Evolutionary conservation across 2,888 invertebrate genomes (phyloP), one percentile per base, ranked within the genome.

Genomic region (Incurvaria masculella): DNA sequence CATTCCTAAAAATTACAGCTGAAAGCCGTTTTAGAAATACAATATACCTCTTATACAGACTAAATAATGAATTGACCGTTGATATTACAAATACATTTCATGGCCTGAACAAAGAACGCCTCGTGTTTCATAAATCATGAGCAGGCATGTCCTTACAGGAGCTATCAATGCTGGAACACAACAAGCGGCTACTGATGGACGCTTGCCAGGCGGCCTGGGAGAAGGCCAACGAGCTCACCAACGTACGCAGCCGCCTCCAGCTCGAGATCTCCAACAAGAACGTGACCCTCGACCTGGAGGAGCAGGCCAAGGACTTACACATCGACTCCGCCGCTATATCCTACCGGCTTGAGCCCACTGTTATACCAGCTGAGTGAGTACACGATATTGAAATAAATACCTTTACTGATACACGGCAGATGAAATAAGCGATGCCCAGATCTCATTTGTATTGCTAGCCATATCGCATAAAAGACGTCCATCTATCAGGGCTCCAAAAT

Each of bases 181-280:
- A 71, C 54, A 78, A 74, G 51, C 70, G 78, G 1, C 63, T 65
- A 1, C 59, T 80, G 2, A 73, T 68, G 2, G 75, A 79, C 52
- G 65, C 72, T 0, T 78, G 78, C 52, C 72, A 73, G 53, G 69
- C 71, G 70, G 86, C 89, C 1, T 91, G 91, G 89, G 87, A 90
- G 61, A 91, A 90, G 64, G 66, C 91, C 2, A 88, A 88, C 56
- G 84, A 87, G 33, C 66, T 93, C 14, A 85, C 86, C 54, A 89
- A 89, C 57, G 83, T 89, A 0, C 81, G 82, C 57, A 87, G 87
- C 55, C 83, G 87, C 52, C 71, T 94, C 11, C 78, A 82, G 50
- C 65, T 88, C 3, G 91, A 93, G 63, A 79, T 91, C 45, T 82
- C 82, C 52, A 91, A 94, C 62, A 96, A 96, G 68, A 79, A 83